Base-by-base conservation (phyloP, 2,888 invertebrate species). In the Agrotis puta region DNA sequence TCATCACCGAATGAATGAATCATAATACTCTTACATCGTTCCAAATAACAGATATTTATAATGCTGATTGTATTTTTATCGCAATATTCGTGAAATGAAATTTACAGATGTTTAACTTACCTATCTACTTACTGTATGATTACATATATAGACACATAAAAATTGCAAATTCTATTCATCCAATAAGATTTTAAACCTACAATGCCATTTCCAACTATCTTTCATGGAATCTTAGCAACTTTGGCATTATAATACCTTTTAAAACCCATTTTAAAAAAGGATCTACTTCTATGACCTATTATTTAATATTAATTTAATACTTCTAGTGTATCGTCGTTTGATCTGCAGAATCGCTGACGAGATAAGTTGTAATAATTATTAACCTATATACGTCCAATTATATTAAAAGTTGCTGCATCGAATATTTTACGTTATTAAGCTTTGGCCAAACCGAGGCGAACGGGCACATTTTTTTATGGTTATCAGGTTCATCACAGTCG, bases 11-110 rank as follows among this genome's bases (percentile, higher is more conserved):
- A 67, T 62, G 51, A 71, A 64, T 72, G 66, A 61, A 65, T 74
- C 61, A 68, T 83, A 84, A 79, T 77, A 85, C 85, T 85, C 51
- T 75, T 69, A 69, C 43, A 62, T 66, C n/a, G 48, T 59, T 56
- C 27, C 62, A 47, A 71, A 70, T 58, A 71, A 43, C 64, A 62
- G 70, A 64, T 80, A 82, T 67, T 62, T 61, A 59, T 59, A 70
- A 74, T 70, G 84, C 79, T 79, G 75, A 79, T 79, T 82, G 71
- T 83, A 84, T 83, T 84, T 81, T 75, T 84, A 83, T 84, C 82
- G 79, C 79, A 84, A 78, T 59, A 75, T 63, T 74, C 67, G 20
- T 61, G 48, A 58, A 77, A 54, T 65, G n/a, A 81, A 70, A 45
- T 70, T 76, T 24, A 71, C 53, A 54, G 61, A 57, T 56, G 62